A percentile compares a stretch with the other conserved stretches of the same genome.
phyloP scores from a whole-genome alignment of 53 echinoderm and acorn worm species.

The Holothuria leucospilota region DNA sequence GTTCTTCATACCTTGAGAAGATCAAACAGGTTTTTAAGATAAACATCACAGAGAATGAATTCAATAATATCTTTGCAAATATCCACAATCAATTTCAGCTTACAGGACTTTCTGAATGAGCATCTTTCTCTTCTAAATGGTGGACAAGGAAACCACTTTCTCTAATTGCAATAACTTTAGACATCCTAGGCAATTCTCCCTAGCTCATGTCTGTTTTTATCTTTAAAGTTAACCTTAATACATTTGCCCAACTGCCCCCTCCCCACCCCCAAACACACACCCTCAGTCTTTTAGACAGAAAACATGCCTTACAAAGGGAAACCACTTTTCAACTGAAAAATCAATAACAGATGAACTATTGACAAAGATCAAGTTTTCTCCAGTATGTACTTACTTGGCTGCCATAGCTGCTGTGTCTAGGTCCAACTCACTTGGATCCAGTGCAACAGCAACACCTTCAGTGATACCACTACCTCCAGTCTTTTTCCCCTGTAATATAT shows the following conservation, averaged over 20 bases:
- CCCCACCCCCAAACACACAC: too few species aligned
- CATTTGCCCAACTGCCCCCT: too few species aligned
- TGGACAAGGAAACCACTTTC: too few species aligned
- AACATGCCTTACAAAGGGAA: too few species aligned
- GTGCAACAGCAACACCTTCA: slow-evolving; percentile 93
- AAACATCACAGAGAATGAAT: neutral
- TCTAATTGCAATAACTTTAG: too few species aligned
- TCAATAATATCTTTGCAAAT: neutral
- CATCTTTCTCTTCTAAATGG: neutral
- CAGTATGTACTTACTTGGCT: slow-evolving; percentile 85
- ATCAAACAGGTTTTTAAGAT: neutral
- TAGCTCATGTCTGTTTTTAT: too few species aligned
- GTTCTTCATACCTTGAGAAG: slow-evolving; percentile 88
- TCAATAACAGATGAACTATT: too few species aligned
- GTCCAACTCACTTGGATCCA: slow-evolving; percentile 98
- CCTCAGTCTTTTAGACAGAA: too few species aligned
- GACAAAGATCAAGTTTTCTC: too few species aligned
- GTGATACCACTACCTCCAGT: slow-evolving; percentile 62
- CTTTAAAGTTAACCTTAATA: too few species aligned
- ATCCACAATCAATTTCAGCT: neutral
- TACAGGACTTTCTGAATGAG: neutral
- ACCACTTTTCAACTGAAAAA: too few species aligned
- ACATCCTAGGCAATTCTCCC: too few species aligned
- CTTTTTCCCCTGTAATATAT: slow-evolving; percentile 82
- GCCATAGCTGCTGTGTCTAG: slow-evolving; percentile 96